phyloP scores from a whole-genome alignment of 92 coral and sea anemone species.

The Parazoanthus swiftii region DNA sequence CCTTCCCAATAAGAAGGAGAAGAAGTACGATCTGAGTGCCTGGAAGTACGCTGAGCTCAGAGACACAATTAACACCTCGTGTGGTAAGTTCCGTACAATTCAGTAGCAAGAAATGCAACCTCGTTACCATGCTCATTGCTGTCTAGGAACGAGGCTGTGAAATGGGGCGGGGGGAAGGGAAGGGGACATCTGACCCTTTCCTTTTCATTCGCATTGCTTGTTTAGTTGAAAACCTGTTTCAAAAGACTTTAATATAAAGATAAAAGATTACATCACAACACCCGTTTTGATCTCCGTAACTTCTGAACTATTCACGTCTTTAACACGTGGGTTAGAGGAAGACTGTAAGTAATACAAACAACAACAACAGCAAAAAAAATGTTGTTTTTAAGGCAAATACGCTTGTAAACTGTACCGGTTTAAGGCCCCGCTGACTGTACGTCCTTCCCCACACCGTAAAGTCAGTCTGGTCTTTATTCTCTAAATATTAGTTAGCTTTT shows the following conservation, averaged over 20 bases:
- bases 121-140: neutral
- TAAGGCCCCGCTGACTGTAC: too few species aligned
- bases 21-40: conserved; percentile 79
- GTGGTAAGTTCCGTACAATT: conserved; percentile 68
- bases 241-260: neutral
- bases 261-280: neutral
- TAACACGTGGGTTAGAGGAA: too few species aligned
- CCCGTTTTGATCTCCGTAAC: neutral
- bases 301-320: neutral
- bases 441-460: too few species aligned
- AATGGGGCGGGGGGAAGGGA: too few species aligned
- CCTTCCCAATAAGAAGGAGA: conserved; percentile 60
- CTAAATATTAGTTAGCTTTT: too few species aligned
- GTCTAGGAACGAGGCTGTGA: neutral
- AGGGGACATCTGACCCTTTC: neutral
- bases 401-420: too few species aligned
- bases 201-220: neutral
- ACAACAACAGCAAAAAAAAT: too few species aligned
- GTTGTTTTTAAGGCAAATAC: too few species aligned
- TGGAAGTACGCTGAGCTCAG: conserved; percentile 98
- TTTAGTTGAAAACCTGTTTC: neutral
- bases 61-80: conserved; percentile 96
- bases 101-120: neutral
- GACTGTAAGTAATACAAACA: too few species aligned
- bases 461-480: too few species aligned